Conservation (phyloP, 1,140 invertebrate species). For the Diuraphis noxia region DNA sequence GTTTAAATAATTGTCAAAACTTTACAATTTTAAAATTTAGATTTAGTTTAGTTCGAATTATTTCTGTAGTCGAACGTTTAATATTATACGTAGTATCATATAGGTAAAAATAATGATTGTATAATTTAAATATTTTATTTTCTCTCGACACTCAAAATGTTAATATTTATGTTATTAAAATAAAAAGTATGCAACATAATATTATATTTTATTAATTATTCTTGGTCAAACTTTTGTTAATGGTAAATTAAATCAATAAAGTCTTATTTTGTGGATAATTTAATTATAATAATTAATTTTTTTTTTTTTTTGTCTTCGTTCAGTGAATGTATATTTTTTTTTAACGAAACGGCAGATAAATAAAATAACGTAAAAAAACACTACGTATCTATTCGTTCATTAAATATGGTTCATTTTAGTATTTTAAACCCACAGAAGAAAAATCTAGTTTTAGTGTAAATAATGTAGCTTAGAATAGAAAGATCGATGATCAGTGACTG, state of each 20-base stretch:
- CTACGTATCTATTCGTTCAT: rapidly evolving
- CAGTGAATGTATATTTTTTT: neutral
- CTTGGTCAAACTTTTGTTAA: neutral
- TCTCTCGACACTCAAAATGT: too few species aligned
- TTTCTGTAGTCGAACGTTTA: neutral
- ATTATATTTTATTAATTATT: neutral
- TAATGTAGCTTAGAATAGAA: neutral
- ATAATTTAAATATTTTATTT: too few species aligned
- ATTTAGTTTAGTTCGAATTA: neutral
- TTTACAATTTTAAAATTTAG: neutral
- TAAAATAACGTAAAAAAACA: too few species aligned
- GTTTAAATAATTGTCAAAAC: neutral
- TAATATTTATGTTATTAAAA: neutral
- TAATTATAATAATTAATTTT: too few species aligned
- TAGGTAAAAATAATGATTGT: neutral
- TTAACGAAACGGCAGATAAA: neutral
- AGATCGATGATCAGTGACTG: neutral
- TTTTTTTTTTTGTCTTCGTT: neutral
- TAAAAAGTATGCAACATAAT: neutral
- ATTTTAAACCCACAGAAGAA: too few species aligned
- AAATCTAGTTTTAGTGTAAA: neutral
- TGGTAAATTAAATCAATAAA: neutral
- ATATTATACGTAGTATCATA: neutral
- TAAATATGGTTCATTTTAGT: neutral
- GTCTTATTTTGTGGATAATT: neutral